Percentiles rank a stretch among this genome's conserved stretches.
Evolutionary conservation across 2,113 vertebrate genomes (phyloP).

Genomic region (Campylomormyrus tamandua): DNA sequence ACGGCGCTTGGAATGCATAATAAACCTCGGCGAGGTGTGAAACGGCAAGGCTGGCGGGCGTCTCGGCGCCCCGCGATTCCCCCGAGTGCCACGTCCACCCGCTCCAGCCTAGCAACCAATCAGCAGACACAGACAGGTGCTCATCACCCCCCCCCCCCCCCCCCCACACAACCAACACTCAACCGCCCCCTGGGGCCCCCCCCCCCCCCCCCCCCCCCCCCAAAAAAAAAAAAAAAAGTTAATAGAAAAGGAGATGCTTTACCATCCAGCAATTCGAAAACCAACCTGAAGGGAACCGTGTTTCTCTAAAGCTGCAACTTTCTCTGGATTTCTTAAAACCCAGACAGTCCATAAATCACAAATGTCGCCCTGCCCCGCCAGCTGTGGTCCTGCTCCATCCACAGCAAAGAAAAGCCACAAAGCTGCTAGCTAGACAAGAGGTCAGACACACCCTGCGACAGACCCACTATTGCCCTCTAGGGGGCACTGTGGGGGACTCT

Average conservation of each 20-base stretch:
- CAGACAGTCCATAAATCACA: background rate
- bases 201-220: no score
- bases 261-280: background rate
- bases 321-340: background rate
- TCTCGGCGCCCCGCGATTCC: background rate
- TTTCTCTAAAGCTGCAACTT: background rate
- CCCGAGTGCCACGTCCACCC: background rate
- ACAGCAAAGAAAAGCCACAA: background rate
- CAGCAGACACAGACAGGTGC: background rate
- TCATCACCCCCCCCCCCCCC: background rate
- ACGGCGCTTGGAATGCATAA: constrained; percentile 5
- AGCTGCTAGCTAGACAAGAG: background rate
- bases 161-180: no score
- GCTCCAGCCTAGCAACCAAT: background rate
- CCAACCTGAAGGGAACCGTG: background rate
- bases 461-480: background rate
- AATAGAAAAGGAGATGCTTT: background rate
- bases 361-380: background rate
- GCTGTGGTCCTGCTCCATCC: background rate
- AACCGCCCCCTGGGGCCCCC: no score
- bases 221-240: background rate
- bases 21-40: background rate
- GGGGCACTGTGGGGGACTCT: background rate
- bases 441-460: background rate
- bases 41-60: background rate